Evolutionary conservation across 2,113 vertebrate species (phyloP).

Genomic region (Cinclus cinclus): DNA sequence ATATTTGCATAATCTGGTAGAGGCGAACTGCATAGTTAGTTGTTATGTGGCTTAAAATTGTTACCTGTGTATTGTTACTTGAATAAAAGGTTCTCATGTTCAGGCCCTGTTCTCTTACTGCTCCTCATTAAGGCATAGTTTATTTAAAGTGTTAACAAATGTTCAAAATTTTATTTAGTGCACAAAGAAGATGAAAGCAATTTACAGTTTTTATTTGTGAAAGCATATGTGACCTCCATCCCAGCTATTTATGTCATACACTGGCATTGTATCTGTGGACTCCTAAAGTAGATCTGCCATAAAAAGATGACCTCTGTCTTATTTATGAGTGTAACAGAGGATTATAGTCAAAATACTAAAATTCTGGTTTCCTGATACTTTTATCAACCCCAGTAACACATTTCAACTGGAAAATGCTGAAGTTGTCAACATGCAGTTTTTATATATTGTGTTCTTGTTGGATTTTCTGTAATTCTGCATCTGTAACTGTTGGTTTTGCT

Average conservation of each 20-base stretch:
- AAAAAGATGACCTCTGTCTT: neutral
- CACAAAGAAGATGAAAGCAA: neutral
- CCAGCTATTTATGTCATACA: neutral
- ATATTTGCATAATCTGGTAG: neutral
- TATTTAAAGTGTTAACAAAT: neutral
- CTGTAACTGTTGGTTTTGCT: neutral
- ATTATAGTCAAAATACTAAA: neutral
- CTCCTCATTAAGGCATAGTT: neutral
- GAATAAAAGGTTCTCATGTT: neutral
- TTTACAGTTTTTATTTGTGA: slow-evolving; percentile 18
- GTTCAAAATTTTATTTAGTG: neutral
- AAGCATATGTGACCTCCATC: neutral
- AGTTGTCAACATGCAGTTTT: neutral
- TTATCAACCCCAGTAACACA: neutral
- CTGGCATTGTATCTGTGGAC: slow-evolving; percentile 17
- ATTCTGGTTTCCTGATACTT: neutral
- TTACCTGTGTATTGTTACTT: neutral
- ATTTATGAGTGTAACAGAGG: neutral
- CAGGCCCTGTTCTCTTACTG: neutral
- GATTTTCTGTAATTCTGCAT: neutral
- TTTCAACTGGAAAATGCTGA: neutral
- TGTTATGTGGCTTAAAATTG: neutral
- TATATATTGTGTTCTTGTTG: neutral
- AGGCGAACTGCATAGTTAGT: neutral
- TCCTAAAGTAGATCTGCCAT: neutral